Evolutionary conservation across 2,888 invertebrate genomes (phyloP).

Genomic region (Nezara viridula): DNA sequence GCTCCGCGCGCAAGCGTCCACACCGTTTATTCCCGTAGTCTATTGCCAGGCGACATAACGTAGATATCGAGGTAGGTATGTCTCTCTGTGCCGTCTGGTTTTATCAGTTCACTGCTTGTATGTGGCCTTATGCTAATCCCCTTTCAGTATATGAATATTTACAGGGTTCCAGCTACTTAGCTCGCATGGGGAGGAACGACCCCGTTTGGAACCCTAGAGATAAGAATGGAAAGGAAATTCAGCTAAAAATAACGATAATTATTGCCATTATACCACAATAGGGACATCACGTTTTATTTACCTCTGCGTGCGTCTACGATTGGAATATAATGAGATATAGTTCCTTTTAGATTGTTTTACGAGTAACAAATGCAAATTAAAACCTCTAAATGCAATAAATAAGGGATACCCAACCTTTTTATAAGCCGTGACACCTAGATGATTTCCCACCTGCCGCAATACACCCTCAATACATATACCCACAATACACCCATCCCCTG

Average conservation of each 20-base stretch:
- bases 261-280: not conserved
- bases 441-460: too few species aligned
- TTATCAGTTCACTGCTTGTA: slow-evolving; percentile 27
- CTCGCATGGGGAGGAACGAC: not conserved
- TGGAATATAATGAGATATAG: not conserved
- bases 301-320: not conserved
- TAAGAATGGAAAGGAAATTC: not conserved
- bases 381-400: too few species aligned
- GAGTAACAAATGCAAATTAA: too few species aligned
- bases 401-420: too few species aligned
- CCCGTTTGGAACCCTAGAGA: not conserved
- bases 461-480: too few species aligned
- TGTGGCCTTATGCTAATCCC: not conserved
- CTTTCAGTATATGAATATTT: not conserved
- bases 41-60: slow-evolving; percentile 1
- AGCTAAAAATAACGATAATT: not conserved
- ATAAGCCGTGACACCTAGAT: too few species aligned
- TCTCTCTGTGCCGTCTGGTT: slow-evolving; percentile 18
- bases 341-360: not conserved
- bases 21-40: not conserved
- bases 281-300: not conserved
- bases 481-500: too few species aligned
- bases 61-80: slow-evolving; percentile 26
- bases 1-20: slow-evolving; percentile 17
- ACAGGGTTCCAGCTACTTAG: not conserved